Evolutionary conservation across 2,113 vertebrate genomes (phyloP).

Genomic region (Bubo bubo): DNA sequence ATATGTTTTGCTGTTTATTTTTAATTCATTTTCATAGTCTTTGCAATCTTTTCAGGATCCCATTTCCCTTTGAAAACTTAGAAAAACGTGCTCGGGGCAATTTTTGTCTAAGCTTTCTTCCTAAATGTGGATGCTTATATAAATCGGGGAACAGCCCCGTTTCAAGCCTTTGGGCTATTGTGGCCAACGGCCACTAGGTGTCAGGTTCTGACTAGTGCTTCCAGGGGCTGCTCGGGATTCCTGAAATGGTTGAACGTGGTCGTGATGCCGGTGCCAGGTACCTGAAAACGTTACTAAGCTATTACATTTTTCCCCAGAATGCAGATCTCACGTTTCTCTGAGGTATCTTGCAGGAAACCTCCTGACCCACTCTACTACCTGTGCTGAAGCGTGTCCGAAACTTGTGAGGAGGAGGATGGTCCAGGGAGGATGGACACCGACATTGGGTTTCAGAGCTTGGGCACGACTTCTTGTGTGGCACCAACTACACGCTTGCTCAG

Average conservation of each 20-base stretch:
- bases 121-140: fast-evolving
- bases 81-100: fast-evolving
- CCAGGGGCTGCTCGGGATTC: not conserved
- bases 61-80: not conserved
- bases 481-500: fast-evolving
- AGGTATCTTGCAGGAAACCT: not conserved
- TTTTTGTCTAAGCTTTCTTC: not conserved
- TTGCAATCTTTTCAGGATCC: not conserved
- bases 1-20: not conserved
- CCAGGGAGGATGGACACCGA: fast-evolving
- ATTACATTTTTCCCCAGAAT: not conserved
- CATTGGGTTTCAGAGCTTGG: not conserved
- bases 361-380: not conserved
- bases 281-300: not conserved
- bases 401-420: not conserved
- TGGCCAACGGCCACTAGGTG: conserved; percentile 8
- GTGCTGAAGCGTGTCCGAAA: not conserved
- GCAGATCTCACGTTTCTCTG: not conserved
- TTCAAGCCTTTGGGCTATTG: not conserved
- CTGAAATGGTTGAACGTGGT: fast-evolving
- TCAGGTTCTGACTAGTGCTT: not conserved
- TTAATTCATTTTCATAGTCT: not conserved
- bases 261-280: fast-evolving
- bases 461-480: fast-evolving
- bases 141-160: fast-evolving